A percentile compares a stretch with the other conserved stretches of the same genome.
Conservation (phyloP, 1,140 invertebrate species). For the Ladona fulva region DNA sequence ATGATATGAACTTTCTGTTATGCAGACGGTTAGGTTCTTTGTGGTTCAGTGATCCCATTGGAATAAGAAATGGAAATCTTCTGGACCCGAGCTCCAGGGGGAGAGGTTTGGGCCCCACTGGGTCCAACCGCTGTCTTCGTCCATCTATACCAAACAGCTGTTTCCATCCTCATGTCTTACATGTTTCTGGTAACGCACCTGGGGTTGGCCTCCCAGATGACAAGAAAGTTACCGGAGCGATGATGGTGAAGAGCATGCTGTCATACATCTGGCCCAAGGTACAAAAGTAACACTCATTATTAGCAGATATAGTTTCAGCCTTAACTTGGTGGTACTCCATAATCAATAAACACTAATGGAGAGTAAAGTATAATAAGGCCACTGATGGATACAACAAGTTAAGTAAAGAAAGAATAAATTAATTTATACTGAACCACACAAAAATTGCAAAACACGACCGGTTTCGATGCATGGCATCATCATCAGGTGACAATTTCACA, state of each 20-base stretch:
- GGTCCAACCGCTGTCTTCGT: neutral
- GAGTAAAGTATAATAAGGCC: no score
- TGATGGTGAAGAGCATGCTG: conserved; percentile 84
- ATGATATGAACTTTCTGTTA: neutral
- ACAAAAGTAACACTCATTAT: conserved; percentile 26
- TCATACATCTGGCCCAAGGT: conserved; percentile 93
- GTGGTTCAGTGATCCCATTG: neutral
- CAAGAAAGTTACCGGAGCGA: conserved; percentile 50
- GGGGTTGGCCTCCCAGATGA: conserved; percentile 15
- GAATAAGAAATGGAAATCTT: neutral
- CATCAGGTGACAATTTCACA: no score
- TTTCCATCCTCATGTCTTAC: conserved; percentile 79
- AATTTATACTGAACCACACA: no score
- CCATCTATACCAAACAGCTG: conserved; percentile 48
- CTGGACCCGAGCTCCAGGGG: neutral
- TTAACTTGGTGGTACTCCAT: no score
- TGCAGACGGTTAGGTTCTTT: neutral
- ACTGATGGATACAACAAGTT: no score
- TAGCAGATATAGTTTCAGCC: neutral
- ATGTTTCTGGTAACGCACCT: conserved; percentile 38
- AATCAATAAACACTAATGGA: no score
- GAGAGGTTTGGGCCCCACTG: neutral
- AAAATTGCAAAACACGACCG: no score
- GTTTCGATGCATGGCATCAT: no score
- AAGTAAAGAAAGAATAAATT: no score